Percentiles rank a stretch among this genome's conserved stretches.
Evolutionary conservation across 1,140 invertebrate genomes (phyloP).

Genomic region (Lamellibrachia luymesi): DNA sequence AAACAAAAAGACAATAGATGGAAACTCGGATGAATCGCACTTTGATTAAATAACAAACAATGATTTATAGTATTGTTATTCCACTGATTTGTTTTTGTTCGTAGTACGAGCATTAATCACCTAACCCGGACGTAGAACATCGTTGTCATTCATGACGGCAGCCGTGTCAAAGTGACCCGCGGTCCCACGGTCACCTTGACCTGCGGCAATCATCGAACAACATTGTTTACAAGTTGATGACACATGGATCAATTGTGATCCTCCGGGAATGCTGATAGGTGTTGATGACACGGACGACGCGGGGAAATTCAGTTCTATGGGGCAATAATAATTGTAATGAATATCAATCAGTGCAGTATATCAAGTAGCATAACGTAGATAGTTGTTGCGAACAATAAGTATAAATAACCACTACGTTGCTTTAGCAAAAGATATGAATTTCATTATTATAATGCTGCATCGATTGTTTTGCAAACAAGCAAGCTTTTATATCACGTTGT

Average conservation of each 20-base stretch:
- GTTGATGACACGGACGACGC: not conserved
- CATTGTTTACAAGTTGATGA: not conserved
- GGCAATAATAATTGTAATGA: not conserved
- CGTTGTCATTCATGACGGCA: not conserved
- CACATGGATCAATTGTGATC: not conserved
- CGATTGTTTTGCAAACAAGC: not conserved
- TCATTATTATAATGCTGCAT: not conserved
- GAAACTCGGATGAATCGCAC: not conserved
- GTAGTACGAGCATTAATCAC: not conserved
- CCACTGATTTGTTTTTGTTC: not conserved
- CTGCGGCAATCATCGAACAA: not conserved
- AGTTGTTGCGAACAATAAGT: not conserved
- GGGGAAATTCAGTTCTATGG: not conserved
- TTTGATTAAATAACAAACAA: not conserved
- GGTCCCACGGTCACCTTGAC: not conserved
- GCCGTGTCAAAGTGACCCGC: not conserved
- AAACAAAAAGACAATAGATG: not conserved
- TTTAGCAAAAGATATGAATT: not conserved
- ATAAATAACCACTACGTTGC: not conserved
- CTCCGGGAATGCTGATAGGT: not conserved
- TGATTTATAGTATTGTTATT: not conserved
- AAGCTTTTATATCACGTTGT: not conserved
- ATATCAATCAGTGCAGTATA: not conserved
- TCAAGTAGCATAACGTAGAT: not conserved
- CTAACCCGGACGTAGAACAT: not conserved